Conservation (phyloP, 2,113 vertebrate species). For the Pteropus alecto region DNA sequence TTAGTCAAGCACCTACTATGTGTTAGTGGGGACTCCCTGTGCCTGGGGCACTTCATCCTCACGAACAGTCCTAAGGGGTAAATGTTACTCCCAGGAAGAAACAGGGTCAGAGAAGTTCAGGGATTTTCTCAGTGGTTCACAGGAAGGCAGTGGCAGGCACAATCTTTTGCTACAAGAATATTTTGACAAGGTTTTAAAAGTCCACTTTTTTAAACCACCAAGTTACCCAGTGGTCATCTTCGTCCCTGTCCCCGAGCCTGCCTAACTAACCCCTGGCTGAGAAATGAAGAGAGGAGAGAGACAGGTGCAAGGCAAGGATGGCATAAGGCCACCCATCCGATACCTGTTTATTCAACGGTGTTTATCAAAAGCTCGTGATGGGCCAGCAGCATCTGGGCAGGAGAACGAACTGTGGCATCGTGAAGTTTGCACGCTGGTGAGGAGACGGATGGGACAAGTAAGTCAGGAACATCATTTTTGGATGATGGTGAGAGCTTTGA, state of each 20-base stretch:
- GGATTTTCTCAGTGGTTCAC: not conserved
- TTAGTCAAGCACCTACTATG: slow-evolving; percentile 36
- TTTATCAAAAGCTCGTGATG: not conserved
- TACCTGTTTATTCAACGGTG: not conserved
- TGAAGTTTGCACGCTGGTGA: not conserved
- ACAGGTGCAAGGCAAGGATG: not conserved
- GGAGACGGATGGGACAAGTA: not conserved
- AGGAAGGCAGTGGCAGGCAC: not conserved
- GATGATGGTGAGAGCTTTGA: not conserved
- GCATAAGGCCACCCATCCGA: not conserved
- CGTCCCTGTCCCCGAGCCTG: not conserved
- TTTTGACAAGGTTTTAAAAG: not conserved
- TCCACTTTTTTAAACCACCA: not conserved
- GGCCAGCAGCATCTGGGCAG: too few relatives aligned
- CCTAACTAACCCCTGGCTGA: not conserved
- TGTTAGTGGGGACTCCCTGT: not conserved
- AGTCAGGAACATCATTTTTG: not conserved
- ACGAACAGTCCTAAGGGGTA: not conserved
- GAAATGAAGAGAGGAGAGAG: not conserved
- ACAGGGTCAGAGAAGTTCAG: not conserved
- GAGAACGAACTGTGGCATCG: accelerated
- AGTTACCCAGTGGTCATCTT: not conserved
- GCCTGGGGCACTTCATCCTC: not conserved
- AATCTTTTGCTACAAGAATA: not conserved
- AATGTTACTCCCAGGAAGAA: not conserved